Percentiles rank a stretch among this genome's conserved stretches.
phyloP scores from a whole-genome alignment of 37 sponge, comb jelly and placozoan species.

The Eunapius fragilis region DNA sequence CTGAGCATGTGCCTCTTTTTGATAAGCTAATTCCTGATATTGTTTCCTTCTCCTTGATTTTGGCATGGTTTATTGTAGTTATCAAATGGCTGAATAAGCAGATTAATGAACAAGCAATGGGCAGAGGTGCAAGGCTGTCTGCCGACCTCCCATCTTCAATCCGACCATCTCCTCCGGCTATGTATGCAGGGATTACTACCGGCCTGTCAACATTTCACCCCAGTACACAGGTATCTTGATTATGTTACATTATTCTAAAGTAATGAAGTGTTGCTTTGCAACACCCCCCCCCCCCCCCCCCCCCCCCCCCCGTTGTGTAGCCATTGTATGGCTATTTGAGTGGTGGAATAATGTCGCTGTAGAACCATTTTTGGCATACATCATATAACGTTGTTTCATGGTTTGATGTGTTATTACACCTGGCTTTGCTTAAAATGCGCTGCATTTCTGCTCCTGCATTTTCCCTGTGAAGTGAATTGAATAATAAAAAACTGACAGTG shows the following conservation, averaged over 20 bases:
- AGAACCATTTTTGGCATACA: no score
- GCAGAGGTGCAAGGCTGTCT: neutral
- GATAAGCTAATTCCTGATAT: no score
- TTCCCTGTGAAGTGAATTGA: neutral
- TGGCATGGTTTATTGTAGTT: constrained; percentile 29
- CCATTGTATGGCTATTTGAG: no score
- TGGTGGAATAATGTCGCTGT: no score
- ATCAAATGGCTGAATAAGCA: constrained; percentile 82
- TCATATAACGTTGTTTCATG: neutral
- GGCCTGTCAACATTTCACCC: neutral
- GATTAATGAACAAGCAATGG: constrained; percentile 67
- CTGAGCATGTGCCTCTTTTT: no score
- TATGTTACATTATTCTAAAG: no score
- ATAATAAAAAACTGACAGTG: no score
- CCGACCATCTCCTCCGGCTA: constrained; percentile 11
- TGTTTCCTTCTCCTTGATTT: neutral
- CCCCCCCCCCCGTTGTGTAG: no score
- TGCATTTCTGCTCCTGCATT: neutral
- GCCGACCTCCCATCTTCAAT: constrained; percentile 17
- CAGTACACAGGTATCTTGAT: neutral
- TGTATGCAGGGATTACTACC: neutral
- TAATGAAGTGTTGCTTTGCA: neutral
- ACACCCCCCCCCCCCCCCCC: no score
- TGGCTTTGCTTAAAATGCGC: neutral
- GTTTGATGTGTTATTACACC: no score